Evolutionary conservation across 2,888 invertebrate genomes (phyloP).

Genomic region (Zele albiditarsus): DNA sequence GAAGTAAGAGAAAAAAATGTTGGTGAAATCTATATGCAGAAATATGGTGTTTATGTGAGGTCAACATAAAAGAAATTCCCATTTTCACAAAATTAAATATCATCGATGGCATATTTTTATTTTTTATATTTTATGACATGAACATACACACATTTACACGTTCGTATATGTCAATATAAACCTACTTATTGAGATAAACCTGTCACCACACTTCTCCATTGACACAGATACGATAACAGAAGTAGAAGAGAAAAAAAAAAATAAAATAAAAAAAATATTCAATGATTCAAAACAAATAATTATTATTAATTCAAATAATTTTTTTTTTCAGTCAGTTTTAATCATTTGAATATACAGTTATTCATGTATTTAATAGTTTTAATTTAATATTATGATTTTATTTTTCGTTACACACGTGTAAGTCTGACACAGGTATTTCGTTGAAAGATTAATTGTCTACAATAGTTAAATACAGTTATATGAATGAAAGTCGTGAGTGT

Average conservation of each 20-base stretch:
- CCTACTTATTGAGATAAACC: neutral
- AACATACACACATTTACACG: neutral
- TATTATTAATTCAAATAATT: neutral
- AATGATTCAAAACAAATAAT: neutral
- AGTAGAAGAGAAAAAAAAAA: neutral
- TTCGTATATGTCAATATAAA: neutral
- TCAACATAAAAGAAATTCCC: neutral
- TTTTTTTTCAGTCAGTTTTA: neutral
- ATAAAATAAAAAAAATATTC: neutral
- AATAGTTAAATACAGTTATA: constrained; percentile 9
- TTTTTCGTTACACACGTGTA: neutral
- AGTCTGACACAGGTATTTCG: neutral
- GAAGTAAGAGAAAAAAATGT: neutral
- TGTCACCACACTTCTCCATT: constrained; percentile 5
- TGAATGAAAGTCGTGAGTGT: neutral
- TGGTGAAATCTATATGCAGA: neutral
- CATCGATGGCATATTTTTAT: neutral
- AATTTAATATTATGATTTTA: neutral
- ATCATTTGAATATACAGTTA: neutral
- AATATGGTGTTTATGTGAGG: neutral
- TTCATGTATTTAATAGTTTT: neutral
- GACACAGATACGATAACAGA: neutral
- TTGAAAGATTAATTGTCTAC: neutral
- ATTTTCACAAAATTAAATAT: neutral
- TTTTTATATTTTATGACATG: neutral